phyloP scores from a whole-genome alignment of 1,140 invertebrate genomes.

The Vollenhovia emeryi region DNA sequence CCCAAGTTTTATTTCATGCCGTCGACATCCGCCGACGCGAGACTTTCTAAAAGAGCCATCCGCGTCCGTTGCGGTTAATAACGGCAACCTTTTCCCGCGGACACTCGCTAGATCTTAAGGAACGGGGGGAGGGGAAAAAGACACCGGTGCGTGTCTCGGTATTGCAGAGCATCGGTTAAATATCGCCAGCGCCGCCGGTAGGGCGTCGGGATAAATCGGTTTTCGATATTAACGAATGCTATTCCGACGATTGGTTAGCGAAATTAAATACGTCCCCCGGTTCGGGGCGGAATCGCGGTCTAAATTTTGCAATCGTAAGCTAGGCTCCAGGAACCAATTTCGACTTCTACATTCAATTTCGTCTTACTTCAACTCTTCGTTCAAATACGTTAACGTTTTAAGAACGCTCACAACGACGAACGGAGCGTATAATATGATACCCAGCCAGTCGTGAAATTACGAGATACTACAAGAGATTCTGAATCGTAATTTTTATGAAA shows the following conservation, averaged over 20 bases:
- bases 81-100: conserved; percentile 48
- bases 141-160: conserved; percentile 6
- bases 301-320: conserved; percentile 53
- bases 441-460: conserved; percentile 36
- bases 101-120: conserved; percentile 32
- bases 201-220: conserved; percentile 50
- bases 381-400: conserved; percentile 56
- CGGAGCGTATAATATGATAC: conserved; percentile 38
- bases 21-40: conserved; percentile 52
- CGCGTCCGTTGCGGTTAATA: conserved; percentile 57
- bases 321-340: conserved; percentile 53
- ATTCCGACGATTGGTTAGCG: conserved; percentile 42
- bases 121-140: not conserved
- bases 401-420: conserved; percentile 17
- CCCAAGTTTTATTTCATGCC: conserved; percentile 61
- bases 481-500: conserved; percentile 34
- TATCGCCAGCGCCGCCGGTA: conserved; percentile 28
- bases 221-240: conserved; percentile 57
- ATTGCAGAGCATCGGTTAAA: conserved; percentile 32
- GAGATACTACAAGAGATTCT: conserved; percentile 40
- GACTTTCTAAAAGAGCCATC: conserved; percentile 60
- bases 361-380: conserved; percentile 39
- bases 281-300: conserved; percentile 34
- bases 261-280: conserved; percentile 54
- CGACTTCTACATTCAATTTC: conserved; percentile 58